Percentiles rank a stretch among this genome's conserved stretches.
These are phyloP conservation scores for Miniopterus natalensis DNA, from an alignment of 2,113 vertebrate species.

Conservation along the genomic window DNA sequence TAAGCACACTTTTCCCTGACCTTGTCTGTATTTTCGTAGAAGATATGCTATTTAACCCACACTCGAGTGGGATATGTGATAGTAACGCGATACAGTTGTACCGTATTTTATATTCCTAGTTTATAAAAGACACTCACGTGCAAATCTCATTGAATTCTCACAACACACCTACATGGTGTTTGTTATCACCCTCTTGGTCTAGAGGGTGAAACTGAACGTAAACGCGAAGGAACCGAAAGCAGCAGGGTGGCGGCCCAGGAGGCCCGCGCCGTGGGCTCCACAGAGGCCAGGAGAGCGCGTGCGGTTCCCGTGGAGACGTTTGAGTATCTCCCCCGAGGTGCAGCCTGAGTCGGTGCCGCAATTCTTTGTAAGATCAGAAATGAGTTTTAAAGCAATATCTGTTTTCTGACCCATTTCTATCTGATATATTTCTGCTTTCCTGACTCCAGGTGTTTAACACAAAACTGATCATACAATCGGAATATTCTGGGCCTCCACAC, in stretches of 20 bases:
- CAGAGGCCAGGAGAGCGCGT: background rate
- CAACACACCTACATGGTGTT: background rate
- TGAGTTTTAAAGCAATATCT: slow-evolving; percentile 38
- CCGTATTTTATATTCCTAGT: background rate
- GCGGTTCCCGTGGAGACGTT: background rate
- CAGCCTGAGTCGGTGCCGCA: background rate
- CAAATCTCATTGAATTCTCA: background rate
- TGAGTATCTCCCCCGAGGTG: background rate
- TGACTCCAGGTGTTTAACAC: background rate
- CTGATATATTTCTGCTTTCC: slow-evolving; percentile 11
- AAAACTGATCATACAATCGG: background rate
- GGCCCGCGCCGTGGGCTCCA: background rate
- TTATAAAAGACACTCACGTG: background rate
- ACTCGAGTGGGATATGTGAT: background rate
- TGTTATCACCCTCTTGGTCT: background rate
- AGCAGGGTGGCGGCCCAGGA: background rate
- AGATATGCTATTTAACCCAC: background rate
- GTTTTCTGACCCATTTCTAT: slow-evolving; percentile 37
- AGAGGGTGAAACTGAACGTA: background rate
- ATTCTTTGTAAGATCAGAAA: slow-evolving; percentile 50
- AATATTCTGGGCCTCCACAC: background rate
- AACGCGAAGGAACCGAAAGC: background rate
- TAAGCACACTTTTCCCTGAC: background rate
- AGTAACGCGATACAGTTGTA: background rate
- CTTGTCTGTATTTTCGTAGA: background rate